Evolutionary conservation across 2,888 invertebrate genomes (phyloP).

Genomic region (Heliconius sara): DNA sequence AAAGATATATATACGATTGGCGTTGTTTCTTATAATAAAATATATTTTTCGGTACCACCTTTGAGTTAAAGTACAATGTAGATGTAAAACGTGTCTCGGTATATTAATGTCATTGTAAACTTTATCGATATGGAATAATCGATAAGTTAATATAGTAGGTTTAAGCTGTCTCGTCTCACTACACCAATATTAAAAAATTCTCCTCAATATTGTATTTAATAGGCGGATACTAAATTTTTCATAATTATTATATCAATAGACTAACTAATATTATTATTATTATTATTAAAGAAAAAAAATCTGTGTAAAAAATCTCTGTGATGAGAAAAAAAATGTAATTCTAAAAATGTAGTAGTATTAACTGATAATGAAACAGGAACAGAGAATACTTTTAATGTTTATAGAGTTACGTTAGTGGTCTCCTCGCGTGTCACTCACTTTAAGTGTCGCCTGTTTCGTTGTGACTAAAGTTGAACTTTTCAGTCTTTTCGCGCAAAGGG

Average conservation of each 20-base stretch:
- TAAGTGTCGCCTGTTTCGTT: constrained; percentile 57
- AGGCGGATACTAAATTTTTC: constrained; percentile 76
- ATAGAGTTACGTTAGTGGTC: constrained; percentile 39
- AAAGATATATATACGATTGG: constrained; percentile 69
- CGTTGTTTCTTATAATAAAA: constrained; percentile 72
- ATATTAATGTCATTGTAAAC: constrained; percentile 69
- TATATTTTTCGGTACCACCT: constrained; percentile 82
- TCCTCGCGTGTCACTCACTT: constrained; percentile 40
- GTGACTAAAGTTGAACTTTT: constrained; percentile 81
- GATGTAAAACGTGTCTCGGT: constrained; percentile 77
- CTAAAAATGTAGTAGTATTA: constrained; percentile 83
- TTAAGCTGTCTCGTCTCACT: constrained; percentile 79
- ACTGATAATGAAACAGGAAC: constrained; percentile 67
- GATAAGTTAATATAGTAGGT: constrained; percentile 73
- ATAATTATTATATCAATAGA: constrained; percentile 81
- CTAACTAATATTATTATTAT: constrained; percentile 54
- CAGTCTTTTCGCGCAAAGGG: constrained; percentile 84
- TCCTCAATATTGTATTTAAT: constrained; percentile 74
- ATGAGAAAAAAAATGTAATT: constrained; percentile 78
- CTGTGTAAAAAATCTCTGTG: constrained; percentile 81
- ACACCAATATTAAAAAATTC: constrained; percentile 71
- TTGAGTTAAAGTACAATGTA: constrained; percentile 83
- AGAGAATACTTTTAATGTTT: constrained; percentile 51
- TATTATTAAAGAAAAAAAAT: constrained; percentile 44
- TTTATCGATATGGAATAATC: constrained; percentile 75